Evolutionary conservation across 2,888 invertebrate species (phyloP), one percentile per base, ranked within the genome.

Genomic region (Synanthedon myopaeformis): DNA sequence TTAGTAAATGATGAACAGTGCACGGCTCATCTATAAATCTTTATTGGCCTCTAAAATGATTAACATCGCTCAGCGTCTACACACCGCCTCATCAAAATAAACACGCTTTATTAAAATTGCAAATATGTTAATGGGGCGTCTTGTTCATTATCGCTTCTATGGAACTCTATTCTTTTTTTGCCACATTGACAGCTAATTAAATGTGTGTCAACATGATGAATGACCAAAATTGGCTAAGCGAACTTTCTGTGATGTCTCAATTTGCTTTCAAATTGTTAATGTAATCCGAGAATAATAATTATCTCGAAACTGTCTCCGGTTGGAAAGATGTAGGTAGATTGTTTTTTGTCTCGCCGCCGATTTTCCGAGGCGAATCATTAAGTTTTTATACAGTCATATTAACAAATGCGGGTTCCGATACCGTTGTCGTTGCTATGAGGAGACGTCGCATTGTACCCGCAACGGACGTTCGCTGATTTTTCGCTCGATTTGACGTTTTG

Each of bases 101-200:
- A 72, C 72, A 68, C 63, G 65, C 67, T 65, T 62, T 57, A 64
- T 65, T 67, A 71, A 57, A 54, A 41, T 67, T 49, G 19, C 23
- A 58, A 66, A 63, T 70, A 72, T 74, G 67, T 57, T 70, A 71
- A 76, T 75, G 60, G 60, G 69, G 68, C 66, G 63, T 63, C 63
- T 63, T 52, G 56, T 63, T 61, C 23, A 45, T 49, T 49, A 49
- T 49, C 17, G 49, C 49, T 19, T 23, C 19, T 49, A 19, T 17
- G 12, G 12, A 49, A 11, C 12, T 19, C 61, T 62, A 58, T 51
- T 57, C 49, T 59, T 56, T 55, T 59, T 59, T 59, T 56, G 53
- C 28, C 28, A 14, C 19, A 52, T 42, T 49, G 49, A 49, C 49
- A 49, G 49, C 23, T 49, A 49, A 49, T 49, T 17, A 49, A 49